Evolutionary conservation across 2,113 vertebrate species (phyloP), one percentile per base, ranked within the genome.

Genomic region (Nettapus auritus): DNA sequence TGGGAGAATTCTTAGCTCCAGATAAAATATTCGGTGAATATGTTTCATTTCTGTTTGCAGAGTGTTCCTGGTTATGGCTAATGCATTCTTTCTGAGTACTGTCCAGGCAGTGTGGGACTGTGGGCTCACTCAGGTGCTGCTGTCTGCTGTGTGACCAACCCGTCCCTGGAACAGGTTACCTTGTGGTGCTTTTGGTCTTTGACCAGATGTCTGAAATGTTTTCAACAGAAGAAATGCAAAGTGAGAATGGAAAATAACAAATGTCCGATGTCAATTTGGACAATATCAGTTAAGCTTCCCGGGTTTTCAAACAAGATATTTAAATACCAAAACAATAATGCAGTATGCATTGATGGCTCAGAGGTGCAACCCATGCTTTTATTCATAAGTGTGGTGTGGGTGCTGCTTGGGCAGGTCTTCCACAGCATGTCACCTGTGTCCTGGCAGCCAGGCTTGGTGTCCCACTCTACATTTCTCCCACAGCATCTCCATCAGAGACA

Each of bases 371-470:
- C 13, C 5, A 26, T 56, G 38, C 34, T 86, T 93, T 81, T 44
- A 48, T 78, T 70, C 13, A 19, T 18, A 14, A 23, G n/a, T 36
- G 11, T 50, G 56, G 19, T 2, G 11, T 23, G 50, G 16, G 44
- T 36, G 59, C 62, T 73, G 55, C 56, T 87, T 38, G 44, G 21
- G 74, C 26, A 76, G 63, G 57, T 70, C 34, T 78, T 25, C 36
- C 36, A 20, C 29, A 33, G 28, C 0, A 0, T 28, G 28, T 31
- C 1, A 2, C n/a, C 0, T 2, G 5, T 84, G 74, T 68, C 36
- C 50, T 33, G 12, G 21, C 48, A 42, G 48, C 36, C 8, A 8
- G 66, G 28, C 21, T 62, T 63, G 38, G 14, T 42, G 4, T 62
- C 53, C 62, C 0, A 0, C 42, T 34, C 63, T 80, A 86, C 33